A percentile compares a stretch with the other conserved stretches of the same genome.
Conservation (phyloP, 1,140 invertebrate genomes). For the Ctenoplectra terminalis region DNA sequence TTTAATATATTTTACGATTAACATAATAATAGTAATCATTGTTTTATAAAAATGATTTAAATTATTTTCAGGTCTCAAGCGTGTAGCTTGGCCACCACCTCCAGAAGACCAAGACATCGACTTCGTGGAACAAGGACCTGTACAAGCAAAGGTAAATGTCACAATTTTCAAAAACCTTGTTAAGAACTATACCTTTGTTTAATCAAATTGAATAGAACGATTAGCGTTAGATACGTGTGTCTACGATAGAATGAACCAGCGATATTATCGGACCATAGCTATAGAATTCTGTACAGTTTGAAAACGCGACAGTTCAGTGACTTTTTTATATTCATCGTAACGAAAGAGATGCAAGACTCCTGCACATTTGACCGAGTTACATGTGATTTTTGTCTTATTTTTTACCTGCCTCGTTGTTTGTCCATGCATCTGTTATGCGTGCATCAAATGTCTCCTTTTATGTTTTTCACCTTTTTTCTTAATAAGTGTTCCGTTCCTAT, state of each 20-base stretch:
- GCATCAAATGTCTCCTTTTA: not conserved
- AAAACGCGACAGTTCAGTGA: not conserved
- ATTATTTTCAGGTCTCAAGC: slow-evolving; percentile 87
- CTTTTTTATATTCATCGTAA: not conserved
- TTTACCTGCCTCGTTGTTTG: slow-evolving; percentile 4
- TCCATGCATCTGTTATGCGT: slow-evolving; percentile 10
- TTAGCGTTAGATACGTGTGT: not conserved
- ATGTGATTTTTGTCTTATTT: slow-evolving; percentile 36
- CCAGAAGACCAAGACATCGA: slow-evolving; percentile 85
- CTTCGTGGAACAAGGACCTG: slow-evolving; percentile 83
- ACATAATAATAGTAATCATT: not conserved
- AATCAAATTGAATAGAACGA: not conserved
- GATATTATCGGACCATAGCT: not conserved
- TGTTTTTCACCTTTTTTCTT: not conserved
- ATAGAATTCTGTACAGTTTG: not conserved
- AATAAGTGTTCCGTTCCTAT: not conserved
- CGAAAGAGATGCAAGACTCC: not conserved
- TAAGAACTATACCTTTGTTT: not conserved
- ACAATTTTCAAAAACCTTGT: not conserved
- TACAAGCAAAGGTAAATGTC: slow-evolving; percentile 83
- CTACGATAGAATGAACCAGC: not conserved
- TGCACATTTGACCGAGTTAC: slow-evolving; percentile 1
- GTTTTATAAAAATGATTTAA: not conserved
- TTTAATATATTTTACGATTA: not conserved
- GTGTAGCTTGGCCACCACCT: slow-evolving; percentile 92